Conservation (phyloP, 2,113 vertebrate species). For the Cyprinodon tularosa region DNA sequence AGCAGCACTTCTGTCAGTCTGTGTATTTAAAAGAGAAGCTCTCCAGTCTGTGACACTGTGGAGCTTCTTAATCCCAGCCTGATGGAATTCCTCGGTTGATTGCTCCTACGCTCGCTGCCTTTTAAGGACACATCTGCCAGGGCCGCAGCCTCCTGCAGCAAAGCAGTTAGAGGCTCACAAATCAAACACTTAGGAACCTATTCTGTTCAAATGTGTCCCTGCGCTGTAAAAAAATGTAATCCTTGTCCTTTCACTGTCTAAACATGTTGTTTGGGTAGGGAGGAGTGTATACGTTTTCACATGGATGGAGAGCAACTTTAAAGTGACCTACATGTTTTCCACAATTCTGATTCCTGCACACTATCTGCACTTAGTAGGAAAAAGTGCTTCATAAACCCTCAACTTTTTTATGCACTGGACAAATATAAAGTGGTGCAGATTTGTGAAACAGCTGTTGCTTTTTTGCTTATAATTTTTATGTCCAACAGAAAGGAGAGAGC, state of each 20-base stretch:
- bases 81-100: conserved; percentile 79
- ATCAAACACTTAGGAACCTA: conserved; percentile 72
- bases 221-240: conserved; percentile 47
- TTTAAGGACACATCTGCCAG: conserved; percentile 82
- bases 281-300: conserved; percentile 7
- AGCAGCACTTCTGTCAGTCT: conserved; percentile 24
- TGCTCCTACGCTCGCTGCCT: conserved; percentile 79
- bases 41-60: conserved; percentile 46
- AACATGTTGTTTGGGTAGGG: conserved; percentile 60
- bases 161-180: conserved; percentile 76
- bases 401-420: background rate
- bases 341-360: background rate
- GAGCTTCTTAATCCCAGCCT: conserved; percentile 71
- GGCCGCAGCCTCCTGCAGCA: conserved; percentile 53
- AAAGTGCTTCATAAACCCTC: background rate
- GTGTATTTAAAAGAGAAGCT: conserved; percentile 47
- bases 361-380: background rate
- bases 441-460: background rate
- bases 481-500: background rate
- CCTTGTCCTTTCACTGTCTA: conserved; percentile 53
- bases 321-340: conserved; percentile 4
- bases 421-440: background rate
- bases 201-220: conserved; percentile 57
- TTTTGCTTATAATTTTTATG: background rate
- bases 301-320: conserved; percentile 25